These are phyloP conservation scores for Phylloscopus trochilus DNA, from an alignment of 2,113 vertebrate genomes.

Conservation along the genomic window DNA sequence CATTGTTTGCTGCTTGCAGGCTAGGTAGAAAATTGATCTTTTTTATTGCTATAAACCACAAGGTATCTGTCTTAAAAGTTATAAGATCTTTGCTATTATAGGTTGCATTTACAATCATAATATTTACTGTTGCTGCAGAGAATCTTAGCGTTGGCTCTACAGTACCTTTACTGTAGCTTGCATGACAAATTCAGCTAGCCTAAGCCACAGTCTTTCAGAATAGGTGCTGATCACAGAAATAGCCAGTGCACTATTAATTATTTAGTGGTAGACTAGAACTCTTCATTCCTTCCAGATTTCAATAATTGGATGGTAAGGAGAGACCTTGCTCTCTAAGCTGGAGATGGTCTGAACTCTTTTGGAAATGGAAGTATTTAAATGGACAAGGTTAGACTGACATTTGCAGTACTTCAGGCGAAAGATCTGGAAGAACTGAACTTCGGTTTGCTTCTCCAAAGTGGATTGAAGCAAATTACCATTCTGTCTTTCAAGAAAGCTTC, in stretches of 20 bases:
- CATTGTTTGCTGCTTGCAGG: neutral
- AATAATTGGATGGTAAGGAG: neutral
- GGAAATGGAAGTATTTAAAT: neutral
- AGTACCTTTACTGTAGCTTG: no score
- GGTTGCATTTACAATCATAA: neutral
- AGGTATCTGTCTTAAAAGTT: neutral
- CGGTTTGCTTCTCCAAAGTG: neutral
- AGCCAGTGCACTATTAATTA: slow-evolving; percentile 23
- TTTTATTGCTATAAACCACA: neutral
- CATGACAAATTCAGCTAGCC: neutral
- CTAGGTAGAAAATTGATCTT: neutral
- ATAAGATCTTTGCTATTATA: neutral
- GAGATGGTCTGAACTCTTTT: neutral
- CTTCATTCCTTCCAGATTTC: slow-evolving; percentile 9
- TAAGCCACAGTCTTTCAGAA: neutral
- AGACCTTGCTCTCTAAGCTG: neutral
- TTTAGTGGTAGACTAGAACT: slow-evolving; percentile 38
- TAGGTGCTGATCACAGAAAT: slow-evolving; percentile 34
- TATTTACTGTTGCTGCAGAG: neutral
- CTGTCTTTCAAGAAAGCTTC: neutral
- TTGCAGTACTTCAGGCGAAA: neutral
- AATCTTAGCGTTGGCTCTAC: neutral
- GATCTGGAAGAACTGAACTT: neutral
- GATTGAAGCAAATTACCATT: neutral
- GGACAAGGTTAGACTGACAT: neutral